Percentiles rank a stretch among this genome's conserved stretches.
Evolutionary conservation across 2,888 invertebrate species (phyloP).

Genomic region (Parnassius mnemosyne): DNA sequence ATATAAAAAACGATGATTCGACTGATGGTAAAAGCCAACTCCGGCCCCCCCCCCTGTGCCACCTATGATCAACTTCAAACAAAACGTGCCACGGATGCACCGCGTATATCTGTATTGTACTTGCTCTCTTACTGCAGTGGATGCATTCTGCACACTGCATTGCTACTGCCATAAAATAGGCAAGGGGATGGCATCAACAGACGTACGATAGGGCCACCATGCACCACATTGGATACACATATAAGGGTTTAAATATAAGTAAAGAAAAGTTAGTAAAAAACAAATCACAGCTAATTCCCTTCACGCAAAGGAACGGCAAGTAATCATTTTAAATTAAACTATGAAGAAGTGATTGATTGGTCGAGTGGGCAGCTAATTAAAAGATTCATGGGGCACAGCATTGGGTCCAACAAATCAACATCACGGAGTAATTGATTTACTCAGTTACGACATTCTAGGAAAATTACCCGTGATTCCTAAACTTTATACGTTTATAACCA

Average conservation of each 20-base stretch:
- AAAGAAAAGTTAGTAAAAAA: constrained; percentile 15
- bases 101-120: no score
- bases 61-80: no score
- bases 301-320: constrained; percentile 25
- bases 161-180: no score
- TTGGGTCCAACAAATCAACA: constrained; percentile 53
- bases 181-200: no score
- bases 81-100: no score
- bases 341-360: constrained; percentile 56
- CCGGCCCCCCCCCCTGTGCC: no score
- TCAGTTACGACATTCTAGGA: constrained; percentile 45
- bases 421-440: constrained; percentile 71
- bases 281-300: constrained; percentile 20
- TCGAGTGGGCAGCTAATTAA: constrained; percentile 62
- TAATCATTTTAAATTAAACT: constrained; percentile 43
- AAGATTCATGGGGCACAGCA: constrained; percentile 49
- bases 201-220: no score
- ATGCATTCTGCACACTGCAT: no score
- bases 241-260: constrained; percentile 1
- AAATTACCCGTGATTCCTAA: constrained; percentile 53
- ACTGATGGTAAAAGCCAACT: no score
- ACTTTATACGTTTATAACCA: constrained; percentile 37
- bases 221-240: no score
- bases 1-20: no score
- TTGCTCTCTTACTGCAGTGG: no score